These are phyloP conservation scores for Harpagoxenus sublaevis DNA, from an alignment of 2,888 invertebrate genomes.

Conservation along the genomic window DNA sequence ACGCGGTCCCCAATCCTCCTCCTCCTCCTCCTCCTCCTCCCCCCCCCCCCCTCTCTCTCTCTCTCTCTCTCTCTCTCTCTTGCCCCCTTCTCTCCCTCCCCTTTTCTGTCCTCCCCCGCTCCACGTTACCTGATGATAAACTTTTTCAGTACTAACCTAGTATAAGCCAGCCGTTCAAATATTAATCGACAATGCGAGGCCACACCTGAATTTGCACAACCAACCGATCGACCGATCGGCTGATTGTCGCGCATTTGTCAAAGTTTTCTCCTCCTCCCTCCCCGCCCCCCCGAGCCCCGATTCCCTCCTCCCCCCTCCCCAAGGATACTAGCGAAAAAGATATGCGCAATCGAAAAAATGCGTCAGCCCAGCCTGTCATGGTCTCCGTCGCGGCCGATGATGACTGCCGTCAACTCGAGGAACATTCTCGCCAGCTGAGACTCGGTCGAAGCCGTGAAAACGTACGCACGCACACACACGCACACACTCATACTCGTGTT, in stretches of 20 bases:
- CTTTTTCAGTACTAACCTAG: constrained; percentile 85
- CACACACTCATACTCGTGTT: background rate
- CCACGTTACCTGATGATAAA: constrained; percentile 76
- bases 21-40: constrained; percentile 25
- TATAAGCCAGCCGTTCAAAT: constrained; percentile 85
- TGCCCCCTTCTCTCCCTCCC: background rate
- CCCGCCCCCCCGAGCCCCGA: background rate
- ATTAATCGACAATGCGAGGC: constrained; percentile 81
- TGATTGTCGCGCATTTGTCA: constrained; percentile 61
- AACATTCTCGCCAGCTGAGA: constrained; percentile 5
- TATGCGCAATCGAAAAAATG: constrained; percentile 12
- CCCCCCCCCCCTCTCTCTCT: background rate
- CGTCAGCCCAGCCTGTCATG: background rate
- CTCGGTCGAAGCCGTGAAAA: constrained; percentile 5
- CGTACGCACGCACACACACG: background rate
- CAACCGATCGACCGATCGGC: constrained; percentile 29
- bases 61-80: background rate
- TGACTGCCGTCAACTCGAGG: background rate
- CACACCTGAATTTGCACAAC: constrained; percentile 84
- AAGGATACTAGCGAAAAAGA: constrained; percentile 37
- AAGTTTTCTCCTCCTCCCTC: constrained; percentile 42
- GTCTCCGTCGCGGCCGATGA: constrained; percentile 2
- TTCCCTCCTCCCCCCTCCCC: background rate
- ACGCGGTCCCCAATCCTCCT: constrained; percentile 67
- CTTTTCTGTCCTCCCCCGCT: background rate